phyloP scores from a whole-genome alignment of 2,113 vertebrate species.

The Jaculus jaculus region DNA sequence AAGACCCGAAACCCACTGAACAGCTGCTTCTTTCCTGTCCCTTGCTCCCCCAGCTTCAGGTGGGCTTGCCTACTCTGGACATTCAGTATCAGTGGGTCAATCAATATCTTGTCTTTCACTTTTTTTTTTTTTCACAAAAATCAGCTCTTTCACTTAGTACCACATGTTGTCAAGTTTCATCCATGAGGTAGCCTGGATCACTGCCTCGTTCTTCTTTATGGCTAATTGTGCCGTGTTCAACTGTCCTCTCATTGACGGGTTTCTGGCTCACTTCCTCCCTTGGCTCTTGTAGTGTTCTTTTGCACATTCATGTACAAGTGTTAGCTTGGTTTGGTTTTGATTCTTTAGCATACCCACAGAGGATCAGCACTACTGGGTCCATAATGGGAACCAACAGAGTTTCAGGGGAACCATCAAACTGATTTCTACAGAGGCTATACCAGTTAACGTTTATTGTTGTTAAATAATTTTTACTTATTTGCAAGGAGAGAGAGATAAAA shows the following conservation, averaged over 20 bases:
- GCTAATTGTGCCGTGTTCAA: too few species aligned
- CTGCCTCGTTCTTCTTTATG: not conserved
- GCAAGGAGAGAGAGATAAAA: too few species aligned
- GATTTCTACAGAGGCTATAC: too few species aligned
- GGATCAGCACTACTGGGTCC: not conserved
- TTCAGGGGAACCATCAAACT: too few species aligned
- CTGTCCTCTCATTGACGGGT: too few species aligned
- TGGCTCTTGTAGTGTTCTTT: not conserved
- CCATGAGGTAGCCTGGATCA: fast-evolving
- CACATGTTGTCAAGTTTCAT: not conserved
- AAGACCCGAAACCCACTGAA: too few species aligned
- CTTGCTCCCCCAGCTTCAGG: fast-evolving
- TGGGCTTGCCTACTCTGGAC: not conserved
- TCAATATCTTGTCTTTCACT: fast-evolving
- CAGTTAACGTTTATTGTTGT: too few species aligned
- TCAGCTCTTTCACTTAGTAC: not conserved
- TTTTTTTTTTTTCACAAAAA: too few species aligned
- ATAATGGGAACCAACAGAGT: not conserved
- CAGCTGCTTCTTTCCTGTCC: fast-evolving
- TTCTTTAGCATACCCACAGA: not conserved
- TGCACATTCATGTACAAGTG: not conserved
- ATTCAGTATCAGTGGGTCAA: not conserved
- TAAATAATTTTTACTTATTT: too few species aligned
- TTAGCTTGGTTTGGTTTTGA: not conserved
- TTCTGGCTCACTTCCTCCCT: not conserved